These are phyloP conservation scores for Myiozetetes cayanensis DNA, from an alignment of 2,113 vertebrate species.

Conservation along the genomic window DNA sequence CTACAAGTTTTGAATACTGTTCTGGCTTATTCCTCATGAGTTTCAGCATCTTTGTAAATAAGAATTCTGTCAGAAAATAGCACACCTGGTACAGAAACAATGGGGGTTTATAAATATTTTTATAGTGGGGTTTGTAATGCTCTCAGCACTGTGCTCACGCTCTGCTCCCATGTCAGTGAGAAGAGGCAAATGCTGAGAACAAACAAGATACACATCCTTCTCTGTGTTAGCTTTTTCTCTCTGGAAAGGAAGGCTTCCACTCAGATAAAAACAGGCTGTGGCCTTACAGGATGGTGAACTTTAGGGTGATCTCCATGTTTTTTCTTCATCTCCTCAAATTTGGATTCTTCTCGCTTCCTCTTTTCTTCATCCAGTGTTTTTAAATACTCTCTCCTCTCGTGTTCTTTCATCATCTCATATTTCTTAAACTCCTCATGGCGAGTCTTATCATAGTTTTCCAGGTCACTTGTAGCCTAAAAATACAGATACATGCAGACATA, in stretches of 20 bases:
- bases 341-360: conserved; percentile 86
- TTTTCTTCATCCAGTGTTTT: conserved; percentile 89
- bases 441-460: conserved; percentile 94
- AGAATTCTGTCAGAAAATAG: neutral
- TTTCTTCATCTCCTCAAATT: conserved; percentile 93
- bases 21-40: neutral
- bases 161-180: neutral
- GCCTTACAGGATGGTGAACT: conserved; percentile 93
- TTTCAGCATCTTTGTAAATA: neutral
- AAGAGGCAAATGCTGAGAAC: neutral
- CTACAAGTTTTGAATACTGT: neutral
- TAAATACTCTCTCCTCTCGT: conserved; percentile 90
- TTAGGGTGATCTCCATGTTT: conserved; percentile 95
- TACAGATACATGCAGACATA: neutral
- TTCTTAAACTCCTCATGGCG: conserved; percentile 96
- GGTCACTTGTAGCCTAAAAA: conserved; percentile 88
- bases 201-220: neutral
- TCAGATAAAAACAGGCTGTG: neutral
- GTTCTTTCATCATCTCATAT: conserved; percentile 98
- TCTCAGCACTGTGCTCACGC: neutral
- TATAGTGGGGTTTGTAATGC: neutral
- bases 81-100: neutral
- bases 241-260: neutral
- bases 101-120: neutral
- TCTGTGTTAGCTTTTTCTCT: neutral